Evolutionary conservation across 2,888 invertebrate genomes (phyloP), one percentile per base, ranked within the genome.

Genomic region (Aricia artaxerxes): DNA sequence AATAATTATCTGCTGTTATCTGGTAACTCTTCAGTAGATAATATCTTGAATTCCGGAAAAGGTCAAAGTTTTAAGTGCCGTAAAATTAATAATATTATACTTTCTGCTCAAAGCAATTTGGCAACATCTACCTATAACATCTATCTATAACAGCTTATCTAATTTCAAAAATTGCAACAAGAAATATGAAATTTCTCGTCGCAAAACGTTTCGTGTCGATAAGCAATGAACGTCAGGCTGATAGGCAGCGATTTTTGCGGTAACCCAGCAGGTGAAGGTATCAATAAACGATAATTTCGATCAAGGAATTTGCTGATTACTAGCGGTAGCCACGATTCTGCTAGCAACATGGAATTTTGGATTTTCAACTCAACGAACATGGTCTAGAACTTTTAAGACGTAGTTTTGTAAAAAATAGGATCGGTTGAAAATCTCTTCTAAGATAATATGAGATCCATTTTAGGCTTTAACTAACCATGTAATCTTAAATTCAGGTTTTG

Each of bases 221-320:
- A 69, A 69, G 69, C 69, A 69, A 69, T 69, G 69, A 69, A 69
- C 35, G 69, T 69, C 69, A 69, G 69, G 35, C 69, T 69, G 69
- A 69, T 69, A 69, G 69, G 69, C 35, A 64, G 31, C 64, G 69
- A 69, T 69, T 69, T 69, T 69, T 69, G 69, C 69, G 69, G 69
- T 1, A 69, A 38, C 69, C 69, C 35, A 4, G 31, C 64, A 35
- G 69, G 35, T 69, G 35, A 4, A 16, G 69, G 69, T 69, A 69
- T 69, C 69, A 69, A 69, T 69, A 69, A 69, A 38, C 69, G 69
- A 69, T 35, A 69, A 69, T 69, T 69, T 69, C 13, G 69, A 69
- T 69, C 69, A 38, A 38, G 35, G 38, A 69, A 69, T 69, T 69
- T 38, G 13, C 69, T 16, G 69, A 69, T 69, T 69, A 38, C 4